Evolutionary conservation across 2,797 vertebrate genomes (phyloP).

Genomic region (Scyliorhinus canicula): DNA sequence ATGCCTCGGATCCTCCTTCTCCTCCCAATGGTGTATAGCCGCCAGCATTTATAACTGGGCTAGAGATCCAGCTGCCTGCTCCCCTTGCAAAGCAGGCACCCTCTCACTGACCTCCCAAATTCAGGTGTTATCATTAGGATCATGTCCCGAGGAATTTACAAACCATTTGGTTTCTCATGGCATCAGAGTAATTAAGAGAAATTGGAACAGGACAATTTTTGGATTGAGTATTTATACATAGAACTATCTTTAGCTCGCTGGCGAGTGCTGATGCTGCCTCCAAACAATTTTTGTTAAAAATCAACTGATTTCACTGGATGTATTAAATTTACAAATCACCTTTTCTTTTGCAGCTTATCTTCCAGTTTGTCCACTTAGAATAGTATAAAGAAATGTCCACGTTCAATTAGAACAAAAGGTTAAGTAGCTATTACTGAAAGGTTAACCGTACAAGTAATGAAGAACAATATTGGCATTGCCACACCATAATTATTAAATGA

Average conservation of each 20-base stretch:
- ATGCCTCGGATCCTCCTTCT: not conserved
- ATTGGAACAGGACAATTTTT: not conserved
- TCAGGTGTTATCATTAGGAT: not conserved
- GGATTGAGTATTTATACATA: not conserved
- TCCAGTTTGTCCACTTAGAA: not conserved
- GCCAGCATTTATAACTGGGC: not conserved
- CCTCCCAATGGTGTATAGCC: not conserved
- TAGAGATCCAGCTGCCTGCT: not conserved
- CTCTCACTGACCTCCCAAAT: not conserved
- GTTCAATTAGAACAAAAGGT: not conserved
- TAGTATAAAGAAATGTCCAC: not conserved
- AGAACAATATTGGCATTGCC: not conserved
- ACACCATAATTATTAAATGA: conserved; percentile 11
- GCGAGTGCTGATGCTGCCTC: not conserved
- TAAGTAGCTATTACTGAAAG: conserved; percentile 24
- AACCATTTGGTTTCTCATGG: not conserved
- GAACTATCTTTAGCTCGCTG: no score
- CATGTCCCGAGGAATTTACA: not conserved
- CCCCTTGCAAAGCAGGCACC: not conserved
- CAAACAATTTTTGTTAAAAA: not conserved
- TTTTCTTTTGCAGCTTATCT: not conserved
- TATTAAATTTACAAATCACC: not conserved
- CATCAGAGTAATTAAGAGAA: not conserved
- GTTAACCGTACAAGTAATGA: not conserved
- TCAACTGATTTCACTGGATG: not conserved